Conservation (phyloP, 2,888 invertebrate species). For the Anorthoa munda region DNA sequence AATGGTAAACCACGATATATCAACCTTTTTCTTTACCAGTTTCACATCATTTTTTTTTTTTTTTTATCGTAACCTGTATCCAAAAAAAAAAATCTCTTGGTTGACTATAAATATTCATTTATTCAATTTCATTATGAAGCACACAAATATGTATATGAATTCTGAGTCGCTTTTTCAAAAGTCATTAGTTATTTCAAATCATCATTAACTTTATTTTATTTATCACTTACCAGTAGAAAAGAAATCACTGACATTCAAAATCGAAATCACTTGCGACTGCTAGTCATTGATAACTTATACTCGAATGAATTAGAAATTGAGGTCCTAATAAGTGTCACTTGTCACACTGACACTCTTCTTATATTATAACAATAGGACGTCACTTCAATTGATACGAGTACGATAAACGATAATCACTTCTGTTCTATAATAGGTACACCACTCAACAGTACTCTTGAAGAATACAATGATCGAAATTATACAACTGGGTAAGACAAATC, state of each 20-base stretch:
- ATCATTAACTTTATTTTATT: slow-evolving; percentile 12
- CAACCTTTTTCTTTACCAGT: slow-evolving; percentile 14
- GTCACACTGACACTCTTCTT: slow-evolving; percentile 54
- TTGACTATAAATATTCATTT: neutral
- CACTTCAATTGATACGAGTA: slow-evolving; percentile 37
- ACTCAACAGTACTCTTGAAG: slow-evolving; percentile 19
- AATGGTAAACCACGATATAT: slow-evolving; percentile 20
- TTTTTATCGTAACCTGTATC: neutral
- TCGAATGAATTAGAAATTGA: slow-evolving; percentile 50
- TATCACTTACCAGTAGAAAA: neutral
- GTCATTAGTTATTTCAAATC: neutral
- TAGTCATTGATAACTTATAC: slow-evolving; percentile 37
- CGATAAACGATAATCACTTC: slow-evolving; percentile 45
- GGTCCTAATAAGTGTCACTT: slow-evolving; percentile 50
- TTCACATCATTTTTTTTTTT: slow-evolving; percentile 8
- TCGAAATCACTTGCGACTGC: slow-evolving; percentile 25
- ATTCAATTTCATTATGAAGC: slow-evolving; percentile 13
- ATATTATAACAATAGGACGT: slow-evolving; percentile 32
- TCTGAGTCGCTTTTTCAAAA: neutral
- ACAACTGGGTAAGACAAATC: neutral
- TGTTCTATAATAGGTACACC: slow-evolving; percentile 23
- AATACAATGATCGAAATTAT: slow-evolving; percentile 20
- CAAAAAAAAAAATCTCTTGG: neutral
- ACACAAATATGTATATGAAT: slow-evolving; percentile 8
- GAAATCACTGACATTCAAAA: slow-evolving; percentile 17